Conservation (phyloP, 53 echinoderm and acorn worm species). For the Hippasteria phrygiana region DNA sequence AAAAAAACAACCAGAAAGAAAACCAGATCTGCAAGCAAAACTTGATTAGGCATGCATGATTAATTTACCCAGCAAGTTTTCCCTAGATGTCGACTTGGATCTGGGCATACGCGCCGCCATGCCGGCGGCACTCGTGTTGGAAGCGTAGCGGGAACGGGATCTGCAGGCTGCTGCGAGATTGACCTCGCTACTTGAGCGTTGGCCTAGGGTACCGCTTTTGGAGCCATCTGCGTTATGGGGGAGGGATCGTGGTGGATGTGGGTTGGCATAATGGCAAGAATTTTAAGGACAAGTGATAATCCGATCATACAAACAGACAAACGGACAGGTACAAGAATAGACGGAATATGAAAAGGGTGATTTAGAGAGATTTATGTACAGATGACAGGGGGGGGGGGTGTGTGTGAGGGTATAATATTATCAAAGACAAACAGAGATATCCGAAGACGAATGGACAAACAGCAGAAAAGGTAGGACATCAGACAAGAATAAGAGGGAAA, state of each 20-base stretch:
- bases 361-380: no score
- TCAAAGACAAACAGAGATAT: no score
- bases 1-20: background rate
- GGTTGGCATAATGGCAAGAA: background rate
- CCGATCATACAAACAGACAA: no score
- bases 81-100: slow-evolving; percentile 98
- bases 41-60: slow-evolving; percentile 19
- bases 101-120: slow-evolving; percentile 84
- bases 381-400: no score
- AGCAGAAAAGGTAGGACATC: background rate
- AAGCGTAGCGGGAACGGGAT: slow-evolving; percentile 90
- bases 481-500: background rate
- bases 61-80: slow-evolving; percentile 91
- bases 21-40: background rate
- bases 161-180: slow-evolving; percentile 94
- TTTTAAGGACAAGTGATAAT: background rate
- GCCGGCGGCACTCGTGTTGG: slow-evolving; percentile 61
- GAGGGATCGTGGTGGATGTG: slow-evolving; percentile 9
- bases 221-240: slow-evolving; percentile 43
- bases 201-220: slow-evolving; percentile 81
- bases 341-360: no score
- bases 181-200: slow-evolving; percentile 98
- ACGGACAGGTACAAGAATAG: no score
- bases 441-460: no score
- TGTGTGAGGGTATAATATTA: no score